Percentiles rank a stretch among this genome's conserved stretches.
Evolutionary conservation across 2,888 invertebrate genomes (phyloP).

Genomic region (Smittia sp.): DNA sequence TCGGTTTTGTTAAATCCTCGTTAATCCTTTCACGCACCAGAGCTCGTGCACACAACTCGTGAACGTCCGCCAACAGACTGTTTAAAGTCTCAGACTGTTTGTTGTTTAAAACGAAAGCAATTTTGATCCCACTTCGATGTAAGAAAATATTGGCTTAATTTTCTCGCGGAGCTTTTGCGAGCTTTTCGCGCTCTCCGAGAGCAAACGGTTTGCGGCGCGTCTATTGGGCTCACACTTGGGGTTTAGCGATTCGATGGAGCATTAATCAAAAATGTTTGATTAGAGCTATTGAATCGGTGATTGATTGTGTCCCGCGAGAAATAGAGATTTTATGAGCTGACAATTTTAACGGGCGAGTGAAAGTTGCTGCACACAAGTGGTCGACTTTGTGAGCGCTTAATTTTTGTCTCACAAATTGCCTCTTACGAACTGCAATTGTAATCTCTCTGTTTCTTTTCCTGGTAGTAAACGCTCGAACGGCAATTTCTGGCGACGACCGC

Average conservation of each 20-base stretch:
- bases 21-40: not conserved
- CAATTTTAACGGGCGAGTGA: not conserved
- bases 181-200: conserved; percentile 1
- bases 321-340: not conserved
- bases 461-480: not conserved
- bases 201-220: not conserved
- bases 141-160: not conserved
- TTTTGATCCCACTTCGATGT: conserved; percentile 12
- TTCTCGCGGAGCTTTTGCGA: conserved; percentile 2
- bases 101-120: not conserved
- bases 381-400: not conserved
- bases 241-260: too few relatives aligned
- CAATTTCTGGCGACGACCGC: too few relatives aligned
- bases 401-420: conserved; percentile 7
- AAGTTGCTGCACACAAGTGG: not conserved
- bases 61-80: conserved; percentile 12
- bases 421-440: not conserved
- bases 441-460: not conserved
- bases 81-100: not conserved
- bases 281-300: not conserved
- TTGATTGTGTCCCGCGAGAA: too few relatives aligned
- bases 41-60: not conserved
- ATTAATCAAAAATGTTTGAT: conserved; percentile 9
- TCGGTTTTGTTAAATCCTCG: conserved; percentile 10
- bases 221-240: too few relatives aligned